Percentiles rank a stretch among this genome's conserved stretches.
phyloP scores from a whole-genome alignment of 2,888 invertebrate genomes.

The Galerucella pusilla region DNA sequence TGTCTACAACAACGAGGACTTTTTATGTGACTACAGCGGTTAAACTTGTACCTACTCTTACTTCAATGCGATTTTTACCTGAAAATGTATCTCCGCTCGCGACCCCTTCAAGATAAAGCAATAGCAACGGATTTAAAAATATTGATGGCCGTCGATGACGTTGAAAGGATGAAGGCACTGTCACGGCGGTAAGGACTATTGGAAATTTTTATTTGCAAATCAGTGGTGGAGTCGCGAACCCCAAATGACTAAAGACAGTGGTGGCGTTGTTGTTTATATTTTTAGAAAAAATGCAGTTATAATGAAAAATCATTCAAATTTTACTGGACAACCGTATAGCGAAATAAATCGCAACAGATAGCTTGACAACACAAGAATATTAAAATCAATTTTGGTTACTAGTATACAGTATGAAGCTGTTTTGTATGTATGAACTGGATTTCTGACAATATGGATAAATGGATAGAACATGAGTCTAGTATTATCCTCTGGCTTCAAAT shows the following conservation, averaged over 20 bases:
- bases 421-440: too few species aligned
- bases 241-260: neutral
- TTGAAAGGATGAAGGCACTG: constrained; percentile 5
- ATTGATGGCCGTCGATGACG: constrained; percentile 6
- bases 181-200: neutral
- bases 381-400: too few species aligned
- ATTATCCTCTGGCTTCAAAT: too few species aligned
- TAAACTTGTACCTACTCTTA: neutral
- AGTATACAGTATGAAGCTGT: too few species aligned
- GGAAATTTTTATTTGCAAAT: constrained; percentile 10
- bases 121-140: constrained; percentile 7
- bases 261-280: neutral
- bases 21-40: neutral
- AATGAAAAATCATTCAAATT: too few species aligned
- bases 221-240: constrained; percentile 1
- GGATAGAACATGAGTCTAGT: too few species aligned
- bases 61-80: constrained; percentile 7
- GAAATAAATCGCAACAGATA: too few species aligned
- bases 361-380: too few species aligned
- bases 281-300: too few species aligned
- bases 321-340: too few species aligned
- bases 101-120: constrained; percentile 12
- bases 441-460: too few species aligned
- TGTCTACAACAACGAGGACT: neutral
- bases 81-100: constrained; percentile 2